phyloP scores from a whole-genome alignment of 2,888 invertebrate genomes.

The Eubasilissa splendida region DNA sequence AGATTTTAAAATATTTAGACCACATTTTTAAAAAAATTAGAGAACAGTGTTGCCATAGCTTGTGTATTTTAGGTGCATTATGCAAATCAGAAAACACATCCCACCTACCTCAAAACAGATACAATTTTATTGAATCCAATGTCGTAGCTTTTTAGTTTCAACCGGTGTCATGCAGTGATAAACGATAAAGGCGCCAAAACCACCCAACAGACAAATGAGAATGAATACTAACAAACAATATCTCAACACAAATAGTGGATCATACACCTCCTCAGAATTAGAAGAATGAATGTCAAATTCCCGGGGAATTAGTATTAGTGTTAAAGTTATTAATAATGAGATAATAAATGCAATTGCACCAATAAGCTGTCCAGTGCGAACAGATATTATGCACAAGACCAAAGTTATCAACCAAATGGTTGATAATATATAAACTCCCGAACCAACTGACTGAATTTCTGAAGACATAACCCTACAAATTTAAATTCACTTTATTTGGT shows the following conservation, averaged over 20 bases:
- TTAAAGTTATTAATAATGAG: constrained; percentile 73
- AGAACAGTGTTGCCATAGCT: too few species aligned
- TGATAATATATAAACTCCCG: constrained; percentile 78
- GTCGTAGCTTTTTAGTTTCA: constrained; percentile 64
- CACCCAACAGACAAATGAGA: constrained; percentile 63
- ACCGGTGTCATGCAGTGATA: constrained; percentile 65
- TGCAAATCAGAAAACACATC: not conserved
- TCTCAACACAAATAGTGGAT: constrained; percentile 65
- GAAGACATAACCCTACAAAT: constrained; percentile 52
- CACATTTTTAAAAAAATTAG: too few species aligned
- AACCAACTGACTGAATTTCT: constrained; percentile 68
- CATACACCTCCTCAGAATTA: constrained; percentile 70
- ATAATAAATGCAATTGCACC: constrained; percentile 75
- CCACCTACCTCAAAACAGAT: constrained; percentile 19
- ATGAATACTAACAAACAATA: constrained; percentile 64
- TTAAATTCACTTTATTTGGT: not conserved
- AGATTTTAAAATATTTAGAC: too few species aligned
- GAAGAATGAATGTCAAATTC: constrained; percentile 64
- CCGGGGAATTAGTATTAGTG: constrained; percentile 76
- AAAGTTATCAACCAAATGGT: constrained; percentile 77
- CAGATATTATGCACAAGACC: constrained; percentile 76
- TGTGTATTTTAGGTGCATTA: too few species aligned
- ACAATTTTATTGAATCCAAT: constrained; percentile 52
- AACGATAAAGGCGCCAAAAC: constrained; percentile 64
- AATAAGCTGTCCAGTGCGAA: constrained; percentile 77